phyloP scores from a whole-genome alignment of 2,888 invertebrate species.

The Nomada ferruginata region DNA sequence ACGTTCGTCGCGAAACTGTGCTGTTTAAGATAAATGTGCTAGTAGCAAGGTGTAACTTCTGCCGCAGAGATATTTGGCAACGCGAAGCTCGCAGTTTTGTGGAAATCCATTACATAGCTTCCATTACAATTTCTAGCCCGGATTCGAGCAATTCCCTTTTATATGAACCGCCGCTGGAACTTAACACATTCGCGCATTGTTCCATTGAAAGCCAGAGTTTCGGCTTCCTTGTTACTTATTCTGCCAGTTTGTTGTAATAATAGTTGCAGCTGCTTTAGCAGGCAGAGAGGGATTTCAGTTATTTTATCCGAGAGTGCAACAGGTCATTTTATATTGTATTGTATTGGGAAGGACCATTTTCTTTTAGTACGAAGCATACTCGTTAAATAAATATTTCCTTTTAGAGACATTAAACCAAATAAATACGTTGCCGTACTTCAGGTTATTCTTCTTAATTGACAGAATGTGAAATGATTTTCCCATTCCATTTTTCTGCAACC shows the following conservation, averaged over 20 bases:
- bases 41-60: slow-evolving; percentile 22
- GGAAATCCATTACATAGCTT: slow-evolving; percentile 34
- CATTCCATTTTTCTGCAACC: too few species aligned
- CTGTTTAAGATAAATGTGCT: slow-evolving; percentile 1
- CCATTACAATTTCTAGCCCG: slow-evolving; percentile 38
- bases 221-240: neutral
- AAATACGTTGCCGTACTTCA: too few species aligned
- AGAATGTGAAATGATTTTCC: too few species aligned
- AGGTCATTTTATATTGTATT: slow-evolving; percentile 26
- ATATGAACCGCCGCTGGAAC: slow-evolving; percentile 3
- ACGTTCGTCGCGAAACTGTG: neutral
- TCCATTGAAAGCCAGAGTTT: slow-evolving; percentile 12
- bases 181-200: slow-evolving; percentile 45
- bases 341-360: neutral
- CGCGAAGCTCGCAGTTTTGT: slow-evolving; percentile 21
- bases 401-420: too few species aligned
- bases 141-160: slow-evolving; percentile 26
- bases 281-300: neutral
- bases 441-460: too few species aligned
- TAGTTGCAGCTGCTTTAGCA: neutral
- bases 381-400: neutral
- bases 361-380: neutral
- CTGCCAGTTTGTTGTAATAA: neutral
- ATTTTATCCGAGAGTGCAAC: slow-evolving; percentile 31
- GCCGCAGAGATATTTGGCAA: slow-evolving; percentile 27